Evolutionary conservation across 2,113 vertebrate species (phyloP).

Genomic region (Microcebus ravelobensis): DNA sequence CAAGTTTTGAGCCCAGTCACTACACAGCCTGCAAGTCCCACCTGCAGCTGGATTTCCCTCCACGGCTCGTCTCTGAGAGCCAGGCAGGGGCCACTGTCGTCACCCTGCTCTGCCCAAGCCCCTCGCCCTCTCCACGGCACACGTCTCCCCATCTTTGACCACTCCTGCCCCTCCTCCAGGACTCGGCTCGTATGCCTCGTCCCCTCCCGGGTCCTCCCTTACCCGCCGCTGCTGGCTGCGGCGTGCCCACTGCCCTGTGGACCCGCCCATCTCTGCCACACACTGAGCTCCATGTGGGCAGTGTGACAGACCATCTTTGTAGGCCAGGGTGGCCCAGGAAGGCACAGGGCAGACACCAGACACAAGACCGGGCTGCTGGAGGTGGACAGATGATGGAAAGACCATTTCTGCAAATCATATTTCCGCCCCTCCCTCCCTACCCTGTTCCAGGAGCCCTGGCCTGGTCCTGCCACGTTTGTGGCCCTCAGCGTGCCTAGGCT

Average conservation of each 20-base stretch:
- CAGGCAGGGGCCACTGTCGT: neutral
- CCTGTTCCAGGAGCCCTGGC: neutral
- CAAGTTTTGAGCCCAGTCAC: neutral
- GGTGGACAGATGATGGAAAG: rapidly evolving
- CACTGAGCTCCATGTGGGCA: neutral
- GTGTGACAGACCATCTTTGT: neutral
- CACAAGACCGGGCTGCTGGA: neutral
- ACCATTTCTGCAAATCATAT: neutral
- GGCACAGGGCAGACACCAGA: neutral
- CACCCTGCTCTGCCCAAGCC: neutral
- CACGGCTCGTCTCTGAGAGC: neutral
- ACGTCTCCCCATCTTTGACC: neutral
- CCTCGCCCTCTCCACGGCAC: neutral
- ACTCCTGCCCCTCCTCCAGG: neutral
- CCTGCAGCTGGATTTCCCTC: neutral
- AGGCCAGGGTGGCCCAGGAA: neutral
- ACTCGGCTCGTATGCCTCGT: neutral
- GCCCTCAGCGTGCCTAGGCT: neutral
- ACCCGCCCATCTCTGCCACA: neutral
- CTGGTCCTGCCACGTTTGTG: neutral
- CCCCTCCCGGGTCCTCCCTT: neutral
- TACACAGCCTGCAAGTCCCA: rapidly evolving
- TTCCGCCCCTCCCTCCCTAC: neutral
- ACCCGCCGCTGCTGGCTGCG: neutral
- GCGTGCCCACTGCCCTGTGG: neutral